Evolutionary conservation across 1,140 invertebrate species (phyloP).

Genomic region (Cardiocondyla obscurior): DNA sequence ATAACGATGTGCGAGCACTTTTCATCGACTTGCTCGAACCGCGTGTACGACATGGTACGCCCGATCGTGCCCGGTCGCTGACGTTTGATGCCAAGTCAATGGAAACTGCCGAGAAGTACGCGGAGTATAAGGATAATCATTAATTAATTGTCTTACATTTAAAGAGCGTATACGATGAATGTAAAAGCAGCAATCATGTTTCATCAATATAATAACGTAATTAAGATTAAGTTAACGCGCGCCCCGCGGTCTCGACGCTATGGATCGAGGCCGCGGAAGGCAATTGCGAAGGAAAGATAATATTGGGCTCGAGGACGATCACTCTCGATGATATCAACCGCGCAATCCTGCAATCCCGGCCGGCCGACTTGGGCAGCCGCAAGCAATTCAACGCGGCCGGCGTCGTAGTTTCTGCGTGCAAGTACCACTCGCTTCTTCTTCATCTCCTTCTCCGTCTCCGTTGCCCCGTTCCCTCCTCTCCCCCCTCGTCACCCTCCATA

Average conservation of each 20-base stretch:
- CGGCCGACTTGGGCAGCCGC: conserved; percentile 44
- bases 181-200: conserved; percentile 56
- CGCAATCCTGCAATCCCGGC: conserved; percentile 36
- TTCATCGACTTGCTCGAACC: conserved; percentile 82
- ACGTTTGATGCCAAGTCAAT: conserved; percentile 76
- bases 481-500: conserved; percentile 13
- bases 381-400: conserved; percentile 46
- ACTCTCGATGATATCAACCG: conserved; percentile 56
- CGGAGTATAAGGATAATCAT: conserved; percentile 36
- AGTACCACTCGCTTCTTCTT: conserved; percentile 47
- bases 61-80: background rate
- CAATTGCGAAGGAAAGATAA: conserved; percentile 69
- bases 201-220: conserved; percentile 65
- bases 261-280: conserved; percentile 39
- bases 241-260: conserved; percentile 40
- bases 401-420: conserved; percentile 47
- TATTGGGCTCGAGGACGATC: conserved; percentile 84
- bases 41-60: background rate
- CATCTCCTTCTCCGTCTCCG: background rate
- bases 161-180: conserved; percentile 66
- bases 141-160: conserved; percentile 58
- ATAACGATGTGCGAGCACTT: conserved; percentile 75
- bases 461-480: background rate
- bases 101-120: conserved; percentile 77
- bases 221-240: conserved; percentile 65